Conservation (phyloP, 2,113 vertebrate genomes). For the Ancistrus triradiatus region DNA sequence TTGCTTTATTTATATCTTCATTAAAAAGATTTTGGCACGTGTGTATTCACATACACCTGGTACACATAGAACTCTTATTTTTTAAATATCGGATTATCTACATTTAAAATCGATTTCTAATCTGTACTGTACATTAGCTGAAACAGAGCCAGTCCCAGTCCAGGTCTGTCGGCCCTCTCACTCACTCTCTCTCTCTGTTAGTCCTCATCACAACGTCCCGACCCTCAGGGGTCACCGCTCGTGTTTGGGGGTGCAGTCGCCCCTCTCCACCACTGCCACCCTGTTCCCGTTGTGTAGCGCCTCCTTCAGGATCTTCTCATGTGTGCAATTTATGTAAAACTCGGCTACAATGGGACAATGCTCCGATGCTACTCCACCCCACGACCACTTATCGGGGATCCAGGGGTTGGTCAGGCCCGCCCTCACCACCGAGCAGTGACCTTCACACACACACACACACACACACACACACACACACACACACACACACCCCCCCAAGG, state of each 20-base stretch:
- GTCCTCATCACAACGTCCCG: background rate
- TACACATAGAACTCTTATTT: conserved; percentile 39
- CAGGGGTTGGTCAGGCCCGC: conserved; percentile 93
- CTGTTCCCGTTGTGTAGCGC: conserved; percentile 60
- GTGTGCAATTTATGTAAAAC: conserved; percentile 68
- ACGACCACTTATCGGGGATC: conserved; percentile 97
- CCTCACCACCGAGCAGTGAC: conserved; percentile 83
- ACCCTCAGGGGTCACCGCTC: conserved; percentile 76
- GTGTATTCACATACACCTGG: conserved; percentile 19
- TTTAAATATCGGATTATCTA: conserved; percentile 22
- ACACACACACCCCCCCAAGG: no score
- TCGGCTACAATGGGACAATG: conserved; percentile 88
- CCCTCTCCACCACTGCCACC: conserved; percentile 69
- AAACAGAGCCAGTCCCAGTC: conserved; percentile 53
- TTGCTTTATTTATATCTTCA: conserved; percentile 58
- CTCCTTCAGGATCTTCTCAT: conserved; percentile 68
- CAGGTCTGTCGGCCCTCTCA: conserved; percentile 23
- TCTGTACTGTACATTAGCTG: conserved; percentile 37
- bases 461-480: conserved; percentile 5
- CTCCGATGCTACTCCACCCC: conserved; percentile 89
- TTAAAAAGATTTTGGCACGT: conserved; percentile 65
- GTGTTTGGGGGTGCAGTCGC: conserved; percentile 72
- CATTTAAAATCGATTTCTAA: conserved; percentile 1
- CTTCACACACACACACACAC: conserved; percentile 59
- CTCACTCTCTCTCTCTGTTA: background rate